A percentile compares a stretch with the other conserved stretches of the same genome.
These are phyloP conservation scores for Zaprionus vittiger DNA, from an alignment of 1,140 invertebrate genomes.

Conservation along the genomic window DNA sequence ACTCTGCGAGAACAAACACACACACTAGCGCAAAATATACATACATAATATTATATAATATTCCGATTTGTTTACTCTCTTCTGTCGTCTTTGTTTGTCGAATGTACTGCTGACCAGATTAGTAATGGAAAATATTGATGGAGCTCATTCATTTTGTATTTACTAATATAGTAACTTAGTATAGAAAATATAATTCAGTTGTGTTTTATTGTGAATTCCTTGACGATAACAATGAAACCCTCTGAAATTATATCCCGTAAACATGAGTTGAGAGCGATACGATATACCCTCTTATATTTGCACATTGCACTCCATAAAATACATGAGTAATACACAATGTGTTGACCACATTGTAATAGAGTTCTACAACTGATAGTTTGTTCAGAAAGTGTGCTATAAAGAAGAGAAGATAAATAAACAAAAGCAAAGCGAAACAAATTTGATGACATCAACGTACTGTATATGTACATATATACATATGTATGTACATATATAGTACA, in stretches of 20 bases:
- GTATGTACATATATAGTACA: neutral
- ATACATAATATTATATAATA: neutral
- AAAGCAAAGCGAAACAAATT: neutral
- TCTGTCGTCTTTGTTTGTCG: constrained; percentile 15
- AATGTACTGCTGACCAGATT: neutral
- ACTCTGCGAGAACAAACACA: neutral
- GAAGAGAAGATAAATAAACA: neutral
- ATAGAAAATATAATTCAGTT: neutral
- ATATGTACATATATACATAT: neutral
- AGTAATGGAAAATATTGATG: constrained; percentile 15
- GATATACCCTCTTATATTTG: neutral
- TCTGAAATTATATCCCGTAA: neutral
- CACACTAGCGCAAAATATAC: neutral
- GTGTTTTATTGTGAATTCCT: neutral
- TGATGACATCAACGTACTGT: neutral
- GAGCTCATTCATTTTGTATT: neutral
- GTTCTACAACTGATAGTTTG: neutral
- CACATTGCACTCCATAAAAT: neutral
- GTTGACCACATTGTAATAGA: neutral
- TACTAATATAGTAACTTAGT: neutral
- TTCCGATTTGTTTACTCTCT: too few species aligned
- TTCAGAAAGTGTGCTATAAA: neutral
- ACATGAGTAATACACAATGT: neutral
- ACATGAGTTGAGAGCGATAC: neutral
- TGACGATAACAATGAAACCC: neutral